Conservation (phyloP, 1,140 invertebrate species). For the Bombus superbus region DNA sequence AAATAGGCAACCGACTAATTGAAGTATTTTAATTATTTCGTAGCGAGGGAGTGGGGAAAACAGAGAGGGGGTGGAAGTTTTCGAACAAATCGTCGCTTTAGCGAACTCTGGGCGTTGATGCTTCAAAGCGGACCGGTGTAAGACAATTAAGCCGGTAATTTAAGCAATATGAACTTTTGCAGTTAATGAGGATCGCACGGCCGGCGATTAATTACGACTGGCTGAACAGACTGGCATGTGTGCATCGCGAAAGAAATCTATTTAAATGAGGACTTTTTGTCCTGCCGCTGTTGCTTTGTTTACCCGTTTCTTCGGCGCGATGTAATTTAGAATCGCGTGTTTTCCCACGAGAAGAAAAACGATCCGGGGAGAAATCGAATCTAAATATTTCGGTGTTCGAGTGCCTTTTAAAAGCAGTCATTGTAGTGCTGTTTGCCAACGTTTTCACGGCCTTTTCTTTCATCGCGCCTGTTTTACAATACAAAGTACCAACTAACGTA, state of each 20-base stretch:
- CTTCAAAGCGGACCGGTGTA: conserved; percentile 39
- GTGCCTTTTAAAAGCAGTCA: neutral
- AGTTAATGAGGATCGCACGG: conserved; percentile 37
- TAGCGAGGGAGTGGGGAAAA: conserved; percentile 22
- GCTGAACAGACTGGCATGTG: neutral
- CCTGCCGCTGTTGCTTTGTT: neutral
- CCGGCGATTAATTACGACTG: conserved; percentile 25
- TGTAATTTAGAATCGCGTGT: neutral
- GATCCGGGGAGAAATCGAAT: neutral
- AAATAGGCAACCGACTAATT: conserved; percentile 50
- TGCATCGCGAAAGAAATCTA: conserved; percentile 28
- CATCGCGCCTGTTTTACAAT: neutral
- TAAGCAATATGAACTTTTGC: conserved; percentile 52
- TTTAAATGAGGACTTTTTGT: conserved; percentile 28
- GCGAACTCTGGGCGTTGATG: conserved; percentile 34
- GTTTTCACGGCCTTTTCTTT: too few species aligned
- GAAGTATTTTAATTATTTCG: conserved; percentile 69
- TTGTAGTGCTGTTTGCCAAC: too few species aligned
- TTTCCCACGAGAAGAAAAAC: too few species aligned
- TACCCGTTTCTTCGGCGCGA: neutral
- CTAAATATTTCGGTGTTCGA: too few species aligned
- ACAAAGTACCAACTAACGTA: neutral
- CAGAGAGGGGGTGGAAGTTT: conserved; percentile 18
- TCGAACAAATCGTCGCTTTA: conserved; percentile 52
- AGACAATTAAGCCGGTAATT: conserved; percentile 51